Evolutionary conservation across 2,797 vertebrate genomes (phyloP).

Genomic region (Lutjanus argentimaculatus): DNA sequence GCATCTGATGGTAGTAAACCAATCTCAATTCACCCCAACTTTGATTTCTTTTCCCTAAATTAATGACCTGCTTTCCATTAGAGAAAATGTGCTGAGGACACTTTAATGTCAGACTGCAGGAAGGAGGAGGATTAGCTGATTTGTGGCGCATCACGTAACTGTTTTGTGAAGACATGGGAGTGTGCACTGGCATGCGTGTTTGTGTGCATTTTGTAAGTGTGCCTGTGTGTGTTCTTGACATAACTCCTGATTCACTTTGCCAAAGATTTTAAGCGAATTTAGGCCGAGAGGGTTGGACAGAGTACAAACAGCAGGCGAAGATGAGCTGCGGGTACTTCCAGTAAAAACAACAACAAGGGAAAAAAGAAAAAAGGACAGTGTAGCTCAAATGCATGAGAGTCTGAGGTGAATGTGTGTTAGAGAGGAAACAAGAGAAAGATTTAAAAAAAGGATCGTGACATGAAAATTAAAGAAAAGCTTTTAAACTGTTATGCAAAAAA

Average conservation of each 20-base stretch:
- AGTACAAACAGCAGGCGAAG: slow-evolving; percentile 47
- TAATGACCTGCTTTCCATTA: slow-evolving; percentile 61
- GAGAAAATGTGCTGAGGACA: slow-evolving; percentile 57
- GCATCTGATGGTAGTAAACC: slow-evolving; percentile 28
- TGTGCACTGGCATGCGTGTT: slow-evolving; percentile 27
- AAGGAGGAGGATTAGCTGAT: slow-evolving; percentile 58
- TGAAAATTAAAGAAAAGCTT: slow-evolving; percentile 42
- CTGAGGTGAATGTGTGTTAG: slow-evolving; percentile 10
- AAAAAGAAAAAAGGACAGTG: slow-evolving; percentile 9
- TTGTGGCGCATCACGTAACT: slow-evolving; percentile 32
- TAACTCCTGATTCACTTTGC: slow-evolving; percentile 53
- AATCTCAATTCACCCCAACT: slow-evolving; percentile 27
- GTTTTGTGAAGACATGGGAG: slow-evolving; percentile 47
- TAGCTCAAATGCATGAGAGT: slow-evolving; percentile 21
- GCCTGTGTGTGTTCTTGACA: slow-evolving; percentile 41
- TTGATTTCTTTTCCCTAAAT: slow-evolving; percentile 42
- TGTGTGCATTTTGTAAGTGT: slow-evolving; percentile 20
- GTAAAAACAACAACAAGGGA: slow-evolving; percentile 44
- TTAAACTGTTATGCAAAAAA: slow-evolving; percentile 35
- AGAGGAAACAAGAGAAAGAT: slow-evolving; percentile 10
- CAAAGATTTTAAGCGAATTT: slow-evolving; percentile 66
- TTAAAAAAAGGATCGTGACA: not conserved
- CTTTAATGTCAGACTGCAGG: slow-evolving; percentile 51
- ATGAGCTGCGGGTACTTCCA: slow-evolving; percentile 37
- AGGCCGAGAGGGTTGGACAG: slow-evolving; percentile 54